These are phyloP conservation scores for Pentalonia nigronervosa DNA, from an alignment of 1,140 invertebrate species.

Conservation along the genomic window DNA sequence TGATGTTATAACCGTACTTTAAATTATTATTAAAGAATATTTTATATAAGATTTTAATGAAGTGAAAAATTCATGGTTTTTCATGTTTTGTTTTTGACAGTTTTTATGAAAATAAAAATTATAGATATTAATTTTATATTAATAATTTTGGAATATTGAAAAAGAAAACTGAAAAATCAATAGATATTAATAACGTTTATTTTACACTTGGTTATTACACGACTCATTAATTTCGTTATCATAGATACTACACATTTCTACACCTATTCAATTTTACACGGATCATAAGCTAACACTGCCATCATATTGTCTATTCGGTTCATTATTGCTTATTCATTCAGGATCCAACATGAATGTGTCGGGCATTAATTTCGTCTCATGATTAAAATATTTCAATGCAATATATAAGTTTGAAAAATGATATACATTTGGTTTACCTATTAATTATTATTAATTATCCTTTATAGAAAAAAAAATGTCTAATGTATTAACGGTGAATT, in stretches of 20 bases:
- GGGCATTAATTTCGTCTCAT: background rate
- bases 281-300: background rate
- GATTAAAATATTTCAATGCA: background rate
- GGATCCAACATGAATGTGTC: background rate
- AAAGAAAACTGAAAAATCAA: too few relatives aligned
- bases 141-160: too few relatives aligned
- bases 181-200: background rate
- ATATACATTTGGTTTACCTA: background rate
- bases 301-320: background rate
- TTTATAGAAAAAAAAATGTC: background rate
- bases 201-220: background rate
- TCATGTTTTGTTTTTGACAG: background rate
- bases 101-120: background rate
- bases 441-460: background rate
- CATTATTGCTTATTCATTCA: background rate
- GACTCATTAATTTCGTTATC: constrained; percentile 39
- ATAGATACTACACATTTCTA: background rate
- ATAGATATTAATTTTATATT: too few relatives aligned
- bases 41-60: background rate
- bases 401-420: background rate
- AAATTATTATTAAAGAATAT: background rate
- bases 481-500: background rate
- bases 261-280: background rate
- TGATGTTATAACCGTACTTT: background rate
- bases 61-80: background rate